Evolutionary conservation across 2,888 invertebrate genomes (phyloP).

Genomic region (Netelia fuscicornis): DNA sequence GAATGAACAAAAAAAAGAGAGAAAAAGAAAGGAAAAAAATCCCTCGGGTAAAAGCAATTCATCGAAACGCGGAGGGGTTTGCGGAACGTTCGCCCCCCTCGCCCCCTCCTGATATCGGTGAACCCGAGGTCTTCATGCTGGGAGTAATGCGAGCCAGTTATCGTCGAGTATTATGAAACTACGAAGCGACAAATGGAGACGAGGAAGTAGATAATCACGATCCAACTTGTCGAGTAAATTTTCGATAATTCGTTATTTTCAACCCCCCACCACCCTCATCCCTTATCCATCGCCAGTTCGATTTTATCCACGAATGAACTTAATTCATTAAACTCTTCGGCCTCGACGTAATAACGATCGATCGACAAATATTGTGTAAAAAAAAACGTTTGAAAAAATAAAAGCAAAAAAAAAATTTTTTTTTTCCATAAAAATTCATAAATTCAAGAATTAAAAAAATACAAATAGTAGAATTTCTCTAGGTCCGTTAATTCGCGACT

Average conservation of each 20-base stretch:
- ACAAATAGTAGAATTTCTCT: constrained; percentile 16
- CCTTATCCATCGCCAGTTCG: no score
- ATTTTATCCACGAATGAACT: no score
- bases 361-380: neutral
- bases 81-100: neutral
- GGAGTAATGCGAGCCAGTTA: constrained; percentile 47
- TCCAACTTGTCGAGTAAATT: constrained; percentile 1
- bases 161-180: constrained; percentile 27
- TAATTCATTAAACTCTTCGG: no score
- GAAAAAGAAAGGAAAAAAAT: constrained; percentile 12
- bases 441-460: constrained; percentile 12
- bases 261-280: no score
- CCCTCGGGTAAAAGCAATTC: constrained; percentile 34
- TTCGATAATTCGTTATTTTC: constrained; percentile 9
- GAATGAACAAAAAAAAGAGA: neutral
- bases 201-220: neutral
- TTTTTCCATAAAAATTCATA: no score
- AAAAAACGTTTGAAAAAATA: neutral
- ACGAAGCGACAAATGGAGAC: constrained; percentile 5
- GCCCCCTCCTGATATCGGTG: neutral
- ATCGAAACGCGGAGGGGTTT: constrained; percentile 27
- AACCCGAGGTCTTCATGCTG: constrained; percentile 10
- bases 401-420: neutral
- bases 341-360: no score
- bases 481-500: constrained; percentile 7